Base-by-base conservation (phyloP, 2,113 vertebrate genomes). In the Larimichthys polyactis region DNA sequence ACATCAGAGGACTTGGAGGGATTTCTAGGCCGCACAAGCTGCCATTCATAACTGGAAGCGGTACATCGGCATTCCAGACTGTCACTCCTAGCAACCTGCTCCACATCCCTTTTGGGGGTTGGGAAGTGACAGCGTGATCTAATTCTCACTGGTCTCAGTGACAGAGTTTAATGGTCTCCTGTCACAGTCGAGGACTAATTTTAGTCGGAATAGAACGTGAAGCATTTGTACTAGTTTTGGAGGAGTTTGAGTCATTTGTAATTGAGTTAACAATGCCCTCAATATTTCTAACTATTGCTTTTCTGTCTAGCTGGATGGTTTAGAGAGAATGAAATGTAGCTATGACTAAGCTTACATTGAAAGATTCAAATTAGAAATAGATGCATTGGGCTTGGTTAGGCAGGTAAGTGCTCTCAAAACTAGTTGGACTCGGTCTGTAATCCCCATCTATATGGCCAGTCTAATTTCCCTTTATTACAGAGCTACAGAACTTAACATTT, bases 21-120 rank as follows among this genome's bases (percentile, higher is more conserved):
- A 75, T 79, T 67, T 81, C 59, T 83, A 68, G 60, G 68, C 32
- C 11, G 59, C 78, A 60, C 79, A 87, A 78, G 77, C 85, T 82
- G 77, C 86, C 79, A 84, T 88, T 92, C 76, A 88, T 82, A 75
- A 82, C 64, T 58, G 24, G 36, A 76, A 74, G 22, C 29, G 16
- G 48, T 71, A 10, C 58, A 67, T 49, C 36, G 19, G 72, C 75
- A 77, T 87, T 24, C 78, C 70, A 27, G 60, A 7, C 52, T 20
- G 83, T 86, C 27, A 57, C 79, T 79, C 80, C 64, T 87, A 52
- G 84, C 87, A 89, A 93, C 81, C 64, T 63, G 59, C 59, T 77
- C 36, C 60, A 71, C 15, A 5, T 84, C 79, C 22, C 67, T 40
- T 46, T 79, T 54, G 7, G 78, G 78, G 77, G 55, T 65, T 46